Evolutionary conservation across 2,113 vertebrate species (phyloP).

Genomic region (Xenopus laevis): DNA sequence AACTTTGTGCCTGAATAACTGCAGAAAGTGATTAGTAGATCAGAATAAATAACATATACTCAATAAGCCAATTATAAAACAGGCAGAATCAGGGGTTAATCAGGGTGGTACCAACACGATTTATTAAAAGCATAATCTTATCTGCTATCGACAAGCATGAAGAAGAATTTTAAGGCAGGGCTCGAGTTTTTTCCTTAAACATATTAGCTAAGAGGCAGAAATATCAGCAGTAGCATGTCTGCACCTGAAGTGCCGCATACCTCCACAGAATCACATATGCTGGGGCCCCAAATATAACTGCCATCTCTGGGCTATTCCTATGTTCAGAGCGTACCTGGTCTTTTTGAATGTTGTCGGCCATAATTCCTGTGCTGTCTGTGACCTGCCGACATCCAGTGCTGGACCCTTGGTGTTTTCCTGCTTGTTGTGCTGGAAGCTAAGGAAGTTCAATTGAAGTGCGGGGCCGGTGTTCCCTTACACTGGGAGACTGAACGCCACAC

Average conservation of each 20-base stretch:
- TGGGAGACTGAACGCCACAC: constrained; percentile 21
- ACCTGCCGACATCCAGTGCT: not conserved
- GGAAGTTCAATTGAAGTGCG: constrained; percentile 13
- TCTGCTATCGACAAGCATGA: no score
- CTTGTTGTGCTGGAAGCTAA: constrained; percentile 3
- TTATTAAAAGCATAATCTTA: no score
- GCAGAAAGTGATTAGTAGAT: no score
- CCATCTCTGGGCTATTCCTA: not conserved
- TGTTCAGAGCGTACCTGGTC: constrained; percentile 9
- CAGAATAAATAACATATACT: no score
- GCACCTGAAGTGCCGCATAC: not conserved
- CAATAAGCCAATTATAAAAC: no score
- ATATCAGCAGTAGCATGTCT: not conserved
- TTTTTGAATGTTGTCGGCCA: not conserved
- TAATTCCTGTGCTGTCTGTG: not conserved
- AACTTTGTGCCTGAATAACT: no score
- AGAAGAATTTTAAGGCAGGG: no score
- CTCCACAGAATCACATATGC: not conserved
- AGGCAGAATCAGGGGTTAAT: no score
- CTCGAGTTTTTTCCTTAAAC: no score
- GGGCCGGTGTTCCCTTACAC: constrained; percentile 18
- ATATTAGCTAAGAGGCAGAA: no score
- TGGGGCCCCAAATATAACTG: no score
- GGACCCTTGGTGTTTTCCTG: not conserved
- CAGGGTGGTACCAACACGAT: no score